These are phyloP conservation scores for Agapornis canus DNA, from an alignment of 2,797 vertebrate genomes.

Conservation along the genomic window DNA sequence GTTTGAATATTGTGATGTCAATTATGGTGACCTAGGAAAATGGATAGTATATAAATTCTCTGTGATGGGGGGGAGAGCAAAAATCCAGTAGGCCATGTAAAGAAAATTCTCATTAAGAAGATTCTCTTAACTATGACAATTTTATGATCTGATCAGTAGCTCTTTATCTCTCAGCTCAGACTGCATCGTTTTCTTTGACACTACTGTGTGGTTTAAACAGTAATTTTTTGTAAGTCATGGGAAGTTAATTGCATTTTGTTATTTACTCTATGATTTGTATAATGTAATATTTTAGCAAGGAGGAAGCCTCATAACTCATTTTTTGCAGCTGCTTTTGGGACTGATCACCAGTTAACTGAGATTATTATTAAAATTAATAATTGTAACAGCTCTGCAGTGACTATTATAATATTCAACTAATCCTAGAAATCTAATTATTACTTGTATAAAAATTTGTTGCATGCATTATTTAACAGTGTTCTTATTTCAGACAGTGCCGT, in stretches of 20 bases:
- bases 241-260: conserved; percentile 28
- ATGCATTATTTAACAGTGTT: conserved; percentile 69
- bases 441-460: conserved; percentile 64
- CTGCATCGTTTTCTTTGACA: neutral
- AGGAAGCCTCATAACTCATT: neutral
- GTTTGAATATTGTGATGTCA: neutral
- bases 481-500: conserved; percentile 45
- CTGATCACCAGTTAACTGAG: conserved; percentile 17
- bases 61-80: neutral
- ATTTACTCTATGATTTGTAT: neutral
- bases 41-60: neutral
- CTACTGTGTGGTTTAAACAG: neutral
- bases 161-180: neutral
- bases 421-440: conserved; percentile 64
- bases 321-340: neutral
- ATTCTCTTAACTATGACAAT: neutral
- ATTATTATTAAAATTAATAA: conserved; percentile 56
- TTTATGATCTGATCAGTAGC: neutral
- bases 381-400: conserved; percentile 19
- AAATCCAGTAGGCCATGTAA: neutral
- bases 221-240: neutral
- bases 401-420: conserved; percentile 50
- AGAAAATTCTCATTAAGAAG: neutral
- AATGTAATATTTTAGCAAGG: neutral
- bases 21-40: neutral